These are phyloP conservation scores for Pandion haliaetus DNA, from an alignment of 2,113 vertebrate genomes.

Conservation along the genomic window DNA sequence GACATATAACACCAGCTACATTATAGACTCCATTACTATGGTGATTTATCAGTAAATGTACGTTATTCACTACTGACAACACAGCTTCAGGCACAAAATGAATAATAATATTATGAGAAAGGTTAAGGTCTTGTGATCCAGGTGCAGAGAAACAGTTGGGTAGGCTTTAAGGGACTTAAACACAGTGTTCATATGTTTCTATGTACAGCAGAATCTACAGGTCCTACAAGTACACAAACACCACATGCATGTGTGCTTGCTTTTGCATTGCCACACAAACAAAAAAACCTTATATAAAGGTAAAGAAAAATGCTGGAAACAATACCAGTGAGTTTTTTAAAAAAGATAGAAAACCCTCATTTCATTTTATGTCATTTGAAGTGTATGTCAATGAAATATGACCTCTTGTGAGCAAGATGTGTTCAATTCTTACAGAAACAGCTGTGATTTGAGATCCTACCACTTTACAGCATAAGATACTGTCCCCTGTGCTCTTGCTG, in stretches of 20 bases:
- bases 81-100: not conserved
- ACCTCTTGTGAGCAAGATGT: not conserved
- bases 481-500: not conserved
- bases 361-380: not conserved
- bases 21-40: not conserved
- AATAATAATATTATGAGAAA: not conserved
- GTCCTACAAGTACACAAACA: not conserved
- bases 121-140: not conserved
- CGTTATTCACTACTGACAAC: not conserved
- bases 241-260: rapidly evolving
- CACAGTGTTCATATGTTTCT: not conserved
- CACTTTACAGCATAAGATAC: not conserved
- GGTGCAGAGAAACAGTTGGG: not conserved
- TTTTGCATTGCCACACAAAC: not conserved
- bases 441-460: not conserved
- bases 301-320: not conserved
- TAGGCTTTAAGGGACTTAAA: not conserved
- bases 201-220: not conserved
- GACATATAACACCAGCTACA: not conserved
- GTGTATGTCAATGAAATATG: not conserved
- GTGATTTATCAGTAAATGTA: not conserved
- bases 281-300: not conserved
- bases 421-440: not conserved
- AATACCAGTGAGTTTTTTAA: not conserved
- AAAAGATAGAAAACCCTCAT: not conserved